Evolutionary conservation across 2,797 vertebrate species (phyloP).

Genomic region (Betta splendens): DNA sequence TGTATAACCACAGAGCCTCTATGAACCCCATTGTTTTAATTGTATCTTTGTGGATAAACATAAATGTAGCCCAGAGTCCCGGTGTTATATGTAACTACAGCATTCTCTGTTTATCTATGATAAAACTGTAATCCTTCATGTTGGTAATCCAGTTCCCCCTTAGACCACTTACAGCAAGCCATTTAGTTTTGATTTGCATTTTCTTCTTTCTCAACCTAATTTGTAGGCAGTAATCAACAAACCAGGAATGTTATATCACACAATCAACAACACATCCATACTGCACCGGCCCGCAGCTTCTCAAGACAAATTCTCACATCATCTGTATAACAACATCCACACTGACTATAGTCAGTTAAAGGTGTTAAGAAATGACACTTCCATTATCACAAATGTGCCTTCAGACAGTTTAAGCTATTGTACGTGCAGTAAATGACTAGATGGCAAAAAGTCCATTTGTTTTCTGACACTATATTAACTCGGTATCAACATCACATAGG

Average conservation of each 20-base stretch:
- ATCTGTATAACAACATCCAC: no score
- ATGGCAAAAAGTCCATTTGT: slow-evolving; percentile 18
- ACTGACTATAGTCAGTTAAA: not conserved
- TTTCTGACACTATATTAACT: slow-evolving; percentile 24
- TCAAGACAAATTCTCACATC: not conserved
- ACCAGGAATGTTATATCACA: slow-evolving; percentile 10
- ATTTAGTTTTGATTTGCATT: slow-evolving; percentile 30
- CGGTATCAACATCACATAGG: slow-evolving; percentile 28
- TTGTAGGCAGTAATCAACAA: slow-evolving; percentile 8
- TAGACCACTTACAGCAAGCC: slow-evolving; percentile 3
- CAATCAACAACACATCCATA: slow-evolving; percentile 27
- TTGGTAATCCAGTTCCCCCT: no score
- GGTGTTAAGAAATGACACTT: not conserved
- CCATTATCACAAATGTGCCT: slow-evolving; percentile 1
- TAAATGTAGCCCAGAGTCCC: slow-evolving; percentile 44
- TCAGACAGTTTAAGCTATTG: slow-evolving; percentile 5
- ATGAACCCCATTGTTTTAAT: slow-evolving; percentile 57
- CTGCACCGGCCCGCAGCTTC: slow-evolving; percentile 1
- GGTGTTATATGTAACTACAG: slow-evolving; percentile 20
- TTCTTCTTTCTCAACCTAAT: not conserved
- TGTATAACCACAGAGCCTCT: slow-evolving; percentile 58
- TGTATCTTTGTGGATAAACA: slow-evolving; percentile 58
- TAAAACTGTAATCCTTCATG: no score
- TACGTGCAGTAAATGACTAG: slow-evolving; percentile 7
- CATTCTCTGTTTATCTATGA: not conserved